Percentiles rank a stretch among this genome's conserved stretches.
phyloP scores from a whole-genome alignment of 2,888 invertebrate genomes.

The Ornithoptera priamus region DNA sequence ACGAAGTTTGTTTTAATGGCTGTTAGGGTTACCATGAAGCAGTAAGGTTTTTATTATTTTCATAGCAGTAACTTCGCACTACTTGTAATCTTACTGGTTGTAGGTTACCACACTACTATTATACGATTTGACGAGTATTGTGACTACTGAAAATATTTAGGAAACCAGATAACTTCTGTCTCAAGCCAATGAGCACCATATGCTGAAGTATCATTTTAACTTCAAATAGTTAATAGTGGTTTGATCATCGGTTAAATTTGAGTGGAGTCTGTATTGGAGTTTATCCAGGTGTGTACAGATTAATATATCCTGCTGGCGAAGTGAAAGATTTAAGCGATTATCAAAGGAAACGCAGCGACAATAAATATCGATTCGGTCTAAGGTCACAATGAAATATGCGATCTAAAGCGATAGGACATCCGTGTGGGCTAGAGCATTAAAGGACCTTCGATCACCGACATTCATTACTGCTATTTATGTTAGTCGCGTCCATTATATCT shows the following conservation, averaged over 20 bases:
- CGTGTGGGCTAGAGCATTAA: conserved; percentile 38
- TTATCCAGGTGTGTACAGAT: not conserved
- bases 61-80: not conserved
- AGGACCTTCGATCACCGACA: conserved; percentile 38
- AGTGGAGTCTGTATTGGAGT: no score
- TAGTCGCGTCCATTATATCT: conserved; percentile 26
- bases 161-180: no score
- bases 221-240: no score
- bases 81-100: not conserved
- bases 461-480: conserved; percentile 32
- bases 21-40: conserved; percentile 17
- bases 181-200: no score
- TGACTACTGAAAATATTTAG: no score
- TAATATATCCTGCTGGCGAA: conserved; percentile 22
- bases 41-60: not conserved
- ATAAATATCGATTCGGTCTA: conserved; percentile 41
- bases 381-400: conserved; percentile 43
- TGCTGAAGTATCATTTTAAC: no score
- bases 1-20: conserved; percentile 29
- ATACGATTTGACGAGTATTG: no score
- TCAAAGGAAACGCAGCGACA: conserved; percentile 36
- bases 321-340: conserved; percentile 34
- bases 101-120: no score
- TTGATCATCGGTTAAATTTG: no score
- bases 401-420: conserved; percentile 45